phyloP scores from a whole-genome alignment of 2,797 vertebrate species.

The Buceros bicornis region DNA sequence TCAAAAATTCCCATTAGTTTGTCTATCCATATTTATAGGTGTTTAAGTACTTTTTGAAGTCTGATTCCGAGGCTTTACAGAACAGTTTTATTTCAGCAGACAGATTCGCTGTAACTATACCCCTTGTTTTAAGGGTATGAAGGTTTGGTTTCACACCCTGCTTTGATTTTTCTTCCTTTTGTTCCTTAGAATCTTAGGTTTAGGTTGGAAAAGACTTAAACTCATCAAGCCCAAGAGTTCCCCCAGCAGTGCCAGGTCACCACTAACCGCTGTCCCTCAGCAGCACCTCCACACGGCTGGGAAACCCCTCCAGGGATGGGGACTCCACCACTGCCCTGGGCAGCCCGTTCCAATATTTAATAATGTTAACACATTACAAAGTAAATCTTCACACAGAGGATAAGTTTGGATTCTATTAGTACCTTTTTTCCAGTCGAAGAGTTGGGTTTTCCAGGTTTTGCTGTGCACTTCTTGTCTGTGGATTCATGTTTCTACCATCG shows the following conservation, averaged over 20 bases:
- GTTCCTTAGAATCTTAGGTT: not conserved
- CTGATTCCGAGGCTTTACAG: not conserved
- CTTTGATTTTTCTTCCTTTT: not conserved
- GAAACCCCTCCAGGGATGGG: not conserved
- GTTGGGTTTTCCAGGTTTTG: not conserved
- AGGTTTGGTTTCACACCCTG: not conserved
- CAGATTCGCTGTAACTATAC: not conserved
- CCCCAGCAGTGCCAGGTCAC: not conserved
- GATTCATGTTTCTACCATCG: not conserved
- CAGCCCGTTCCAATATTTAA: not conserved
- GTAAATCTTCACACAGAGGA: not conserved
- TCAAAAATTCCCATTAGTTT: not conserved
- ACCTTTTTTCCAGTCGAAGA: not conserved
- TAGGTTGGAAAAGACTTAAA: not conserved
- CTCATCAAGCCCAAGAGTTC: fast-evolving
- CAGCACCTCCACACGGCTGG: not conserved
- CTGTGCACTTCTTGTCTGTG: not conserved
- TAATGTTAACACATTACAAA: too few species aligned
- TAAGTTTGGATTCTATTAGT: not conserved
- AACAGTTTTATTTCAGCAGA: not conserved
- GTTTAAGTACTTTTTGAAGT: not conserved
- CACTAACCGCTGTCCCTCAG: not conserved
- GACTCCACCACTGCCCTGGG: too few species aligned
- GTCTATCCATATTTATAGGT: not conserved
- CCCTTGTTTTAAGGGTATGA: not conserved